Base-by-base conservation (phyloP, 2,888 invertebrate species). In the Tanytarsus gracilentus region DNA sequence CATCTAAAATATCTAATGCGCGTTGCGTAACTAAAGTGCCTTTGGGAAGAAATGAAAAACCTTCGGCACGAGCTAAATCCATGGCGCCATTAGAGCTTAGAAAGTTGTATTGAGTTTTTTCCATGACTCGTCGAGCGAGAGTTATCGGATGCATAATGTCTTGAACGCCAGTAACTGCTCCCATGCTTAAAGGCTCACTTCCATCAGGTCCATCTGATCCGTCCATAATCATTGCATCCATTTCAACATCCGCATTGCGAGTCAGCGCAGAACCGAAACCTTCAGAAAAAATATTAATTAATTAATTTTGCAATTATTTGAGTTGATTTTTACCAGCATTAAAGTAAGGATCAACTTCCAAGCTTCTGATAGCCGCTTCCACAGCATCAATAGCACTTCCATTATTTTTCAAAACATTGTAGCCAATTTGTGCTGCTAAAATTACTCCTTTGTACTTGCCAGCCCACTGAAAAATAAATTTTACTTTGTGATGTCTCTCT, bases 251-350 rank as follows among this genome's bases (percentile, higher is more conserved):
- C 4, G 85, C 87, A 61, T 79, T 79, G 4, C 48, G 18, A 11
- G 48, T 88, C 62, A 88, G 71, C 8, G 86, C 86, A 1, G 87
- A 85, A 9, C 88, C 88, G 68, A 79, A 82, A 23, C n/a, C n/a
- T n/a, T n/a, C n/a, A n/a, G 77, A 77, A 77, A 59, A 9, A 66
- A n/a, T n/a, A n/a, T n/a, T n/a, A n/a, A n/a, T n/a, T n/a, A n/a
- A n/a, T n/a, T n/a, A n/a, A n/a, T n/a, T n/a, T n/a, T n/a, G n/a
- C n/a, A n/a, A n/a, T n/a, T n/a, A n/a, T n/a, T n/a, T 61, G 63
- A n/a, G n/a, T n/a, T n/a, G n/a, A n/a, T n/a, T n/a, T n/a, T n/a
- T 64, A 82, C 90, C 91, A 56, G 89, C 87, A 77, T 92, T 90
- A 69, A 91, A 91, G 53, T 80, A 79, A 66, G 84, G 83, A 70